Conservation (phyloP, 2,797 vertebrate species). For the Gymnocypris eckloni region DNA sequence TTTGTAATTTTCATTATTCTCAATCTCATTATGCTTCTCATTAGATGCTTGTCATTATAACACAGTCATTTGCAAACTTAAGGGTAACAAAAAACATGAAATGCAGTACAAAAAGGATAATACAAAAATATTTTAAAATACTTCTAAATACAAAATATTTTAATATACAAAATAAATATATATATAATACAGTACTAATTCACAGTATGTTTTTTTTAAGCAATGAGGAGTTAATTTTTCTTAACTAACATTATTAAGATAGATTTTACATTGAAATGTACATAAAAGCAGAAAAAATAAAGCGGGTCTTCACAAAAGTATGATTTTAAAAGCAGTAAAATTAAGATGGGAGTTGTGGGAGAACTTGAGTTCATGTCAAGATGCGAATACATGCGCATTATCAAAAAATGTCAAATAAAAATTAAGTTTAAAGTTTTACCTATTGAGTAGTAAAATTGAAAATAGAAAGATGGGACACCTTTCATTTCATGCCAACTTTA, state of each 20-base stretch:
- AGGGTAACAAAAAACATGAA: not conserved
- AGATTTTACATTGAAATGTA: not conserved
- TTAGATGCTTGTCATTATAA: not conserved
- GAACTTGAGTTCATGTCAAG: not conserved
- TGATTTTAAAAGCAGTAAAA: not conserved
- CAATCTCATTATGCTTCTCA: not conserved
- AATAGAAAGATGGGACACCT: not conserved
- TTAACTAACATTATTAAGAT: not conserved
- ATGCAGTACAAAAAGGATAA: not conserved
- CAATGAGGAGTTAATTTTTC: not conserved
- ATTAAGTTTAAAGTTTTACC: not conserved
- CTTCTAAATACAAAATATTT: not conserved
- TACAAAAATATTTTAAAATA: not conserved
- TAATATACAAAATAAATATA: not conserved
- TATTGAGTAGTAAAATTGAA: not conserved
- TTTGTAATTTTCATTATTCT: slow-evolving; percentile 12
- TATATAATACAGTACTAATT: not conserved
- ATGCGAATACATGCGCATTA: too few species aligned
- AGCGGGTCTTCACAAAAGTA: not conserved
- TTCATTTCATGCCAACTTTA: not conserved
- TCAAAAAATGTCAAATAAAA: too few species aligned
- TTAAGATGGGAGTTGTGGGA: not conserved
- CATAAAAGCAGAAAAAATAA: not conserved
- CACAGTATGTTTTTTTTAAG: not conserved
- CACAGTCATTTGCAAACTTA: not conserved